Percentiles rank a stretch among this genome's conserved stretches.
phyloP scores from a whole-genome alignment of 2,888 invertebrate species.

The Latrodectus elegans region DNA sequence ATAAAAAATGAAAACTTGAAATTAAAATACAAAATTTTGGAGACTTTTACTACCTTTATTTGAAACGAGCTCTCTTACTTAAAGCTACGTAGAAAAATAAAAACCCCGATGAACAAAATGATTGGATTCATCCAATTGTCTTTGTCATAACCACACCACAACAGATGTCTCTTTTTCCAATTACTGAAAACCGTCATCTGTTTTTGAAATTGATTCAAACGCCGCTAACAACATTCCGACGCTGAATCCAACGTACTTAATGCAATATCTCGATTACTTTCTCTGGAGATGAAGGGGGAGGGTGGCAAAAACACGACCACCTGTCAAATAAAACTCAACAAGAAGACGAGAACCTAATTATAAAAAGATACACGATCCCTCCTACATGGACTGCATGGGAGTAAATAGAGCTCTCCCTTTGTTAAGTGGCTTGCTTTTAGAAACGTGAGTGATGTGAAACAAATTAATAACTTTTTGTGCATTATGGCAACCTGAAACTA shows the following conservation, averaged over 20 bases:
- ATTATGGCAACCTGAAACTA: too few relatives aligned
- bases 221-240: background rate
- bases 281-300: background rate
- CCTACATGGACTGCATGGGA: background rate
- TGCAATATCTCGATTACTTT: background rate
- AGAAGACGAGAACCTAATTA: slow-evolving; percentile 26
- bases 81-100: too few relatives aligned
- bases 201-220: background rate
- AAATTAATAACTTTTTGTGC: background rate
- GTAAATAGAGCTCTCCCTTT: background rate
- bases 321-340: slow-evolving; percentile 31
- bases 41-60: too few relatives aligned
- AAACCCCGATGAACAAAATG: too few relatives aligned
- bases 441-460: background rate
- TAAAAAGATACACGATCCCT: background rate
- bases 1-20: too few relatives aligned
- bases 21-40: too few relatives aligned
- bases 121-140: too few relatives aligned
- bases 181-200: background rate
- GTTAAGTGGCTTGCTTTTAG: background rate
- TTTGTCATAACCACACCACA: background rate
- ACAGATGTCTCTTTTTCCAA: background rate
- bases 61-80: too few relatives aligned
- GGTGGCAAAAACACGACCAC: background rate
- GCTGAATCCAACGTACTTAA: background rate